Evolutionary conservation across 2,888 invertebrate species (phyloP).

Genomic region (Macropis europaea): DNA sequence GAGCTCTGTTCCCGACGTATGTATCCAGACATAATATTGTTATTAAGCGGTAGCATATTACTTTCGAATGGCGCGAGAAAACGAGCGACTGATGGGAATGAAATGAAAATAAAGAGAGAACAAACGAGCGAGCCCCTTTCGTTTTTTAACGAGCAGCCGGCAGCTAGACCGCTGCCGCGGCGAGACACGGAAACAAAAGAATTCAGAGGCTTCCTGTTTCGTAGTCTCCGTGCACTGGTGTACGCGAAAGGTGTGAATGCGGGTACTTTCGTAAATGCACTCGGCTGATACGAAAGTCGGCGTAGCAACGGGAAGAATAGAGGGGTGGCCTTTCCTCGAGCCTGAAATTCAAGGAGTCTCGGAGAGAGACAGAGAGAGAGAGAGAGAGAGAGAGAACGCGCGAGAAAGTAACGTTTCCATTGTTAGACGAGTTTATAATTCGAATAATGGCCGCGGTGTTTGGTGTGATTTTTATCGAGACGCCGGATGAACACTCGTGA

Average conservation of each 20-base stretch:
- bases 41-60: conserved; percentile 45
- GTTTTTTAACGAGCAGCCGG: conserved; percentile 43
- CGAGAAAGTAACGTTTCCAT: conserved; percentile 32
- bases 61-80: conserved; percentile 36
- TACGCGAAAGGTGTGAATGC: conserved; percentile 58
- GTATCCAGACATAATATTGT: conserved; percentile 52
- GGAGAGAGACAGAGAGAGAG: not conserved
- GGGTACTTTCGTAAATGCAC: conserved; percentile 58
- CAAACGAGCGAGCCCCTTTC: conserved; percentile 44
- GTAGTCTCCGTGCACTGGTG: conserved; percentile 14
- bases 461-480: conserved; percentile 17
- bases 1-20: not conserved
- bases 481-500: not conserved
- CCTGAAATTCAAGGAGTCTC: conserved; percentile 17
- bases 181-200: conserved; percentile 51
- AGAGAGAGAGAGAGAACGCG: not conserved
- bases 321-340: not conserved
- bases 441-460: conserved; percentile 16
- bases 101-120: conserved; percentile 42
- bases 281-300: conserved; percentile 15
- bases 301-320: conserved; percentile 11
- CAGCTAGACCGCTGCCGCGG: conserved; percentile 1
- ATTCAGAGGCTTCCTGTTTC: conserved; percentile 43
- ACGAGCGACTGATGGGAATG: conserved; percentile 11
- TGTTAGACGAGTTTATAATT: conserved; percentile 34